A percentile compares a stretch with the other conserved stretches of the same genome.
These are phyloP conservation scores for Zaprionus ghesquierei DNA, from an alignment of 1,140 invertebrate species.

Conservation along the genomic window DNA sequence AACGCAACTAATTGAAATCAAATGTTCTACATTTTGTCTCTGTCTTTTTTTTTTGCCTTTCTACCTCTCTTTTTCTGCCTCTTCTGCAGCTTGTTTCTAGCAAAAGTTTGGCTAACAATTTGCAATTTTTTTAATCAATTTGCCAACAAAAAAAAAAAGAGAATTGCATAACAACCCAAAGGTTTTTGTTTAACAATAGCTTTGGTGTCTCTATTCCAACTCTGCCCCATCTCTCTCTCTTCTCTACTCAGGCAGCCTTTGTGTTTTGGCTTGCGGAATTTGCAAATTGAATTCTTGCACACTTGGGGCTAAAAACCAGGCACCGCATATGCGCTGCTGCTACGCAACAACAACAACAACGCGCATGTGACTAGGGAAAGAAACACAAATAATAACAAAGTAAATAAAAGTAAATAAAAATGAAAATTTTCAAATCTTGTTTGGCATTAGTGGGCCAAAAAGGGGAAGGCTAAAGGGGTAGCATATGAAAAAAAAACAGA, in stretches of 20 bases:
- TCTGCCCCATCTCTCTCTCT: neutral
- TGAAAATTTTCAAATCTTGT: neutral
- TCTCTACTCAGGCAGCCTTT: neutral
- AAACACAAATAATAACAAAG: neutral
- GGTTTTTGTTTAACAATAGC: constrained; percentile 26
- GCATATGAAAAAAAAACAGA: neutral
- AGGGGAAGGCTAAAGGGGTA: neutral
- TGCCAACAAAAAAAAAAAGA: too few species aligned
- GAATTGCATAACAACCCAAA: constrained; percentile 21
- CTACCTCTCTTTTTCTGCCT: neutral
- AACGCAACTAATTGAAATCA: constrained; percentile 47
- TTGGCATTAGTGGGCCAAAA: neutral
- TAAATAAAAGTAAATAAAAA: neutral
- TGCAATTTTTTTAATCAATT: constrained; percentile 43
- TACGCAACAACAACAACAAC: constrained; percentile 17
- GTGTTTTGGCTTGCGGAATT: constrained; percentile 23
- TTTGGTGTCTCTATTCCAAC: neutral
- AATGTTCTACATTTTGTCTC: neutral
- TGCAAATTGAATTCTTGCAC: constrained; percentile 56
- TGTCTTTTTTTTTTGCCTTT: neutral
- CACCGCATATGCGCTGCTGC: constrained; percentile 22
- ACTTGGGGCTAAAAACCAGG: constrained; percentile 23
- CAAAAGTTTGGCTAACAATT: constrained; percentile 26
- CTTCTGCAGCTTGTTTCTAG: neutral
- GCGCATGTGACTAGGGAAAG: neutral